These are phyloP conservation scores for Leucozona laternaria DNA, from an alignment of 2,888 invertebrate genomes.

Conservation along the genomic window DNA sequence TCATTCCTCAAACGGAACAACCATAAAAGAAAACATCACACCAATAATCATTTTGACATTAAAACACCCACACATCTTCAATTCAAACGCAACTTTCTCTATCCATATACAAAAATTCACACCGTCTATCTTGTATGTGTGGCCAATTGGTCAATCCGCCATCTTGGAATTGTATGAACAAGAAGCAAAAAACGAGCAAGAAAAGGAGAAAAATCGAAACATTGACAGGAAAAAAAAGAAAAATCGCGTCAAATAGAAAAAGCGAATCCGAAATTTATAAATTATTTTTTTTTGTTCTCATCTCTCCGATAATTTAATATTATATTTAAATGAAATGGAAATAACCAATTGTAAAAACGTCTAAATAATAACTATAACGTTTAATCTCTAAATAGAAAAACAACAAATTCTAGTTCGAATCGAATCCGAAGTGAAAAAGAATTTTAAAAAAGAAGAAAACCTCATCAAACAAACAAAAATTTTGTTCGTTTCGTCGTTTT, in stretches of 20 bases:
- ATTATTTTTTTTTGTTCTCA: slow-evolving; percentile 71
- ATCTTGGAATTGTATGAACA: slow-evolving; percentile 81
- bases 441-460: slow-evolving; percentile 74
- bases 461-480: slow-evolving; percentile 76
- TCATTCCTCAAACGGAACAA: slow-evolving; percentile 10
- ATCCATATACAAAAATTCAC: slow-evolving; percentile 61
- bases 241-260: slow-evolving; percentile 78
- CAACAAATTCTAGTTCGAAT: slow-evolving; percentile 48
- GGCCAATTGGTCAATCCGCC: slow-evolving; percentile 75
- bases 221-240: slow-evolving; percentile 77
- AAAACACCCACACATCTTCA: slow-evolving; percentile 59
- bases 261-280: slow-evolving; percentile 70
- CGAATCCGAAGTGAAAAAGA: slow-evolving; percentile 49
- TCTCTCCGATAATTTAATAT: slow-evolving; percentile 67
- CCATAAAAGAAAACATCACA: slow-evolving; percentile 3
- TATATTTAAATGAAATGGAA: slow-evolving; percentile 62
- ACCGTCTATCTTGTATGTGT: slow-evolving; percentile 40
- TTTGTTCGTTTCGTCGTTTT: slow-evolving; percentile 67
- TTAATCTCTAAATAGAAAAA: slow-evolving; percentile 62
- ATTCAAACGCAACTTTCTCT: slow-evolving; percentile 63
- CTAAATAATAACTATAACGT: slow-evolving; percentile 22
- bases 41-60: slow-evolving; percentile 67
- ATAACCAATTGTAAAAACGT: slow-evolving; percentile 60
- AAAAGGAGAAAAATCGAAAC: slow-evolving; percentile 79
- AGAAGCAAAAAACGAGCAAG: slow-evolving; percentile 46